phyloP scores from a whole-genome alignment of 2,113 vertebrate species.

The Etheostoma spectabile region DNA sequence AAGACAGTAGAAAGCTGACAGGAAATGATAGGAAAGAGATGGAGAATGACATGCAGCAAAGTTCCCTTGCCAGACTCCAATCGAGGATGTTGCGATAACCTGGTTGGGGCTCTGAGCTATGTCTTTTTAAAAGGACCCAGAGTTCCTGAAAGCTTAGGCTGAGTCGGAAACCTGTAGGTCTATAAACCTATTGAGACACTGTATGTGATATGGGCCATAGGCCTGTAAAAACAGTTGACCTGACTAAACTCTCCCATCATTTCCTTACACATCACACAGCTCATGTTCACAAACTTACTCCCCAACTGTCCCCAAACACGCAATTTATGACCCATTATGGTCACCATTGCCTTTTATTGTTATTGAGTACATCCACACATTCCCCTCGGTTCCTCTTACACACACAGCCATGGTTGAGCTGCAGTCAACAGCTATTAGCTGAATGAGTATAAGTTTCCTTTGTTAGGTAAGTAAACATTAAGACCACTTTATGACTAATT shows the following conservation, averaged over 20 bases:
- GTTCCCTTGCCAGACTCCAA: background rate
- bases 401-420: constrained; percentile 30
- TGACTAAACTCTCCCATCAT: background rate
- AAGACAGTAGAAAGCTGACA: background rate
- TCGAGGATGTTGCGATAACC: background rate
- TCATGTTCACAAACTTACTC: constrained; percentile 15
- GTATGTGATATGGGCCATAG: background rate
- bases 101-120: background rate
- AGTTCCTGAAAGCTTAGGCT: background rate
- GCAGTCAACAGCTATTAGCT: constrained; percentile 48
- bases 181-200: background rate
- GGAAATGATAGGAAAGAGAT: background rate
- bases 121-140: constrained; percentile 1
- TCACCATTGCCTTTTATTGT: constrained; percentile 13
- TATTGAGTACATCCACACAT: constrained; percentile 6
- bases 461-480: constrained; percentile 55
- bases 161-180: background rate
- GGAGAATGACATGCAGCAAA: background rate
- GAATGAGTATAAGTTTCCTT: constrained; percentile 34
- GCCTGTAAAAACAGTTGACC: constrained; percentile 1
- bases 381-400: constrained; percentile 8
- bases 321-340: constrained; percentile 18
- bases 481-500: constrained; percentile 57
- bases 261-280: background rate
- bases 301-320: constrained; percentile 16